phyloP scores from a whole-genome alignment of 2,888 invertebrate genomes.

The Eremobia ochroleuca region DNA sequence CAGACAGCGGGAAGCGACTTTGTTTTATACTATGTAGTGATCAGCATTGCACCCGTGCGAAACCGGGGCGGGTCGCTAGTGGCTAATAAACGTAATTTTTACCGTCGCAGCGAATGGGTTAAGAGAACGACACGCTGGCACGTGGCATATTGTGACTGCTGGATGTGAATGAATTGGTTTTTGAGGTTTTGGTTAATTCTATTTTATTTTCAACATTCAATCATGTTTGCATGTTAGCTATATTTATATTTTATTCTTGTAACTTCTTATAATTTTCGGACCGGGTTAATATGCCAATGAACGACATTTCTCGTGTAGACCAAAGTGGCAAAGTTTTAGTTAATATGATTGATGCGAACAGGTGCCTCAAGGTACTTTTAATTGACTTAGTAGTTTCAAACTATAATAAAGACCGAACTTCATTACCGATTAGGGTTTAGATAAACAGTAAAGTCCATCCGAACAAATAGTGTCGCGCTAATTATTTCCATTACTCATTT shows the following conservation, averaged over 20 bases:
- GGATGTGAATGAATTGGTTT: neutral
- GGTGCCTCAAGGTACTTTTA: constrained; percentile 2
- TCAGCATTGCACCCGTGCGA: too few species aligned
- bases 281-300: constrained; percentile 4
- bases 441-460: neutral
- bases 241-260: constrained; percentile 8
- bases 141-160: constrained; percentile 33
- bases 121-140: neutral
- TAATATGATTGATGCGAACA: constrained; percentile 4
- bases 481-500: too few species aligned
- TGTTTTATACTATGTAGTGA: too few species aligned
- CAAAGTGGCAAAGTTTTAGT: neutral
- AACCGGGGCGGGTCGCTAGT: too few species aligned
- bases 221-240: constrained; percentile 39
- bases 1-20: too few species aligned
- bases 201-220: constrained; percentile 27
- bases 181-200: constrained; percentile 21
- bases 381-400: constrained; percentile 1
- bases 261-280: neutral
- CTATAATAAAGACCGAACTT: neutral
- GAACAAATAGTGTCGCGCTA: neutral
- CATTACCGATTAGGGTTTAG: neutral
- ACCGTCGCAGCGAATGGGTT: too few species aligned
- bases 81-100: too few species aligned
- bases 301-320: neutral